Evolutionary conservation across 2,888 invertebrate genomes (phyloP).

Genomic region (Drosophila recens): DNA sequence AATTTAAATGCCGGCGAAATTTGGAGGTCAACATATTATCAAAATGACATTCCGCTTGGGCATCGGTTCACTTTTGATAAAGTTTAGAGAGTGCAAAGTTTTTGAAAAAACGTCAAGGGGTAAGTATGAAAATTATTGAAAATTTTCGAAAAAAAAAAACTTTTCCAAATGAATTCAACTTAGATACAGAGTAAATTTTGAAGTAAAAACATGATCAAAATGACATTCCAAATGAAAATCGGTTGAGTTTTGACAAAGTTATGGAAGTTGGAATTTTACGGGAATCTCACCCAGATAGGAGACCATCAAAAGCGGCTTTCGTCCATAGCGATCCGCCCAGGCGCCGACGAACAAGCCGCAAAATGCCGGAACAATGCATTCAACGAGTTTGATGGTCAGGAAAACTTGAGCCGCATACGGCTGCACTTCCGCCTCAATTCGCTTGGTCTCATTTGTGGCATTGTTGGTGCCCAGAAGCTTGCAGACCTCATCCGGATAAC

Average conservation of each 20-base stretch:
- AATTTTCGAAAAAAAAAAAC: background rate
- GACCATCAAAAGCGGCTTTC: slow-evolving; percentile 89
- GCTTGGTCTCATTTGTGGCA: slow-evolving; percentile 85
- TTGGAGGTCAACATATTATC: too few species aligned
- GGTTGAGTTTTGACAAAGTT: background rate
- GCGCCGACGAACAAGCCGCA: slow-evolving; percentile 90
- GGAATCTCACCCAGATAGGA: slow-evolving; percentile 86
- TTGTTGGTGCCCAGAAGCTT: slow-evolving; percentile 83
- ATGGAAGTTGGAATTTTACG: too few species aligned
- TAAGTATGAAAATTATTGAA: background rate
- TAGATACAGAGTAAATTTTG: background rate
- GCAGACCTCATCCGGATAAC: slow-evolving; percentile 87
- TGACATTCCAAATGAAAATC: background rate
- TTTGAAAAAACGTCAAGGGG: background rate
- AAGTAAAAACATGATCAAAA: background rate
- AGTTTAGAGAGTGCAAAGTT: background rate
- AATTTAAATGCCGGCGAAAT: background rate
- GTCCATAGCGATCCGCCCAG: slow-evolving; percentile 92
- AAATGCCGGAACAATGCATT: slow-evolving; percentile 88
- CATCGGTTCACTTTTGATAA: background rate
- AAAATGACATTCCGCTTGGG: background rate
- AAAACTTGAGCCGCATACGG: slow-evolving; percentile 88
- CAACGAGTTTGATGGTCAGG: slow-evolving; percentile 87
- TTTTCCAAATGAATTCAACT: background rate
- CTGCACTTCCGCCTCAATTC: slow-evolving; percentile 87